A percentile compares a stretch with the other conserved stretches of the same genome.
These are phyloP conservation scores for Simalia tracyae DNA, from an alignment of 2,797 vertebrate species.

Conservation along the genomic window DNA sequence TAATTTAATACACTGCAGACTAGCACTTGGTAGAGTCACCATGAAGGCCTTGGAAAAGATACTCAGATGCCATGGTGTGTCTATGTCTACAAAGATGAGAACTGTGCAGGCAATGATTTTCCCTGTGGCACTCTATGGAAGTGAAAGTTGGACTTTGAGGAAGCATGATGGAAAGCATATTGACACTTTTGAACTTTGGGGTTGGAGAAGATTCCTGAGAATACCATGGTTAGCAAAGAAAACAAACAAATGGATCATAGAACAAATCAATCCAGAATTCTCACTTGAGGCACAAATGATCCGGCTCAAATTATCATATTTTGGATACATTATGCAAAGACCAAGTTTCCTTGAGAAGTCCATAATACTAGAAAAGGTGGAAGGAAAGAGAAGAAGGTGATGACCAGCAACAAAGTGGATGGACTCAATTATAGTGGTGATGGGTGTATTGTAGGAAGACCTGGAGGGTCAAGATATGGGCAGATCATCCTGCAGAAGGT, in stretches of 20 bases:
- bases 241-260: background rate
- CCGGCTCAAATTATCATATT: background rate
- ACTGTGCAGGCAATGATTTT: background rate
- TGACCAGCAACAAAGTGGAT: too few species aligned
- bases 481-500: too few species aligned
- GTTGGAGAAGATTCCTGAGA: background rate
- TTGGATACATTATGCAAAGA: background rate
- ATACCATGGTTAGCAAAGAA: background rate
- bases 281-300: background rate
- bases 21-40: background rate
- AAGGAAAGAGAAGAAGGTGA: too few species aligned
- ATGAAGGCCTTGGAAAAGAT: background rate
- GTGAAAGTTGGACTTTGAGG: background rate
- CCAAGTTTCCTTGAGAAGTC: background rate
- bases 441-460: too few species aligned
- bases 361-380: too few species aligned
- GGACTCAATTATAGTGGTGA: too few species aligned
- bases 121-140: background rate
- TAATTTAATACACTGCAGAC: background rate
- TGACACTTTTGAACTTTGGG: background rate
- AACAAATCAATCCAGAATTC: constrained; percentile 28
- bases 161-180: background rate
- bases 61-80: background rate
- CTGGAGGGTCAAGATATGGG: too few species aligned
- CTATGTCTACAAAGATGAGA: background rate